phyloP scores from a whole-genome alignment of 2,888 invertebrate species.

The Lithosia quadra region DNA sequence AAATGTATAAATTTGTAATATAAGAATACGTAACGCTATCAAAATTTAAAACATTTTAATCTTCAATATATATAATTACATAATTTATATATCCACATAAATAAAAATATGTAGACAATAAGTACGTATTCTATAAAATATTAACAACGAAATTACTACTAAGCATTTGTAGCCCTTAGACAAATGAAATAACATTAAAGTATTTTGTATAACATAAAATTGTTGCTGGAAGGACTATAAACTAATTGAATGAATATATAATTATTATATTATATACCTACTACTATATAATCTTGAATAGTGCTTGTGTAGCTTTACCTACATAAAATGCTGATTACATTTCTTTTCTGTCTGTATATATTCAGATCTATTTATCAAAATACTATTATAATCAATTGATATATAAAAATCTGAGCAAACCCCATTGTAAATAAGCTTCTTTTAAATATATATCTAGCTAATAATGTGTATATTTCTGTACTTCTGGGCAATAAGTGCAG shows the following conservation, averaged over 20 bases:
- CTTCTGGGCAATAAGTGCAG: constrained; percentile 82
- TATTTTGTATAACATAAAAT: constrained; percentile 42
- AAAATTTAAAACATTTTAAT: not conserved
- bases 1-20: not conserved
- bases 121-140: constrained; percentile 4
- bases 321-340: constrained; percentile 18
- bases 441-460: constrained; percentile 23
- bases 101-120: not conserved
- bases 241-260: constrained; percentile 36
- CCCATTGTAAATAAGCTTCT: constrained; percentile 55
- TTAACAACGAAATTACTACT: constrained; percentile 47
- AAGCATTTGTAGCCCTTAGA: constrained; percentile 25
- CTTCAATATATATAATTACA: not conserved
- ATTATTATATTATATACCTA: too few species aligned
- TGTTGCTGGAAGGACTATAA: constrained; percentile 67
- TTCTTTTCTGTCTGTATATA: constrained; percentile 17
- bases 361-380: constrained; percentile 5
- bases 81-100: not conserved
- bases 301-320: constrained; percentile 12
- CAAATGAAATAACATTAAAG: constrained; percentile 16
- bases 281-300: constrained; percentile 15
- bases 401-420: constrained; percentile 54
- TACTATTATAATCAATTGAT: not conserved
- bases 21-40: not conserved
- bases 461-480: constrained; percentile 67